Base-by-base conservation (phyloP, 1,140 invertebrate genomes). In the Bombus difficillimus region DNA sequence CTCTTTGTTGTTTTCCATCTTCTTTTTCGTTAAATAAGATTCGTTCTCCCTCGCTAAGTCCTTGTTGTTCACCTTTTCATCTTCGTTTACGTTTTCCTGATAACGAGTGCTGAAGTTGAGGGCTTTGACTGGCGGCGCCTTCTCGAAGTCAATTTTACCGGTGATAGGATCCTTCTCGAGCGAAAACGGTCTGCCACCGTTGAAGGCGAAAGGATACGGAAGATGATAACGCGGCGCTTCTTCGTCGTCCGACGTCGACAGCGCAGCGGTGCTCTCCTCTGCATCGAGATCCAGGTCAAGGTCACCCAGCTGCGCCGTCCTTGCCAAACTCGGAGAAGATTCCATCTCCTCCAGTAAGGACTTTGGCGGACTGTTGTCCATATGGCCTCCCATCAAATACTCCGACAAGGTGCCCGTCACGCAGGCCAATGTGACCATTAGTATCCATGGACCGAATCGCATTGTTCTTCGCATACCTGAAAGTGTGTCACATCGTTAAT, bases 121-220 rank as follows among this genome's bases (percentile, higher is more conserved):
- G 1, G 92, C 93, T 69, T 94, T 93, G 3, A 95, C 73, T 0
- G 94, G 94, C 13, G 95, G 94, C 4, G 94, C 93, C 75, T 95
- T 95, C 72, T 93, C 93, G 69, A 97, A 97, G 86, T 97, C 96
- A 47, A 97, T 95, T 85, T 96, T 95, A 10, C 97, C 97, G 1
- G 97, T 97, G 28, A 97, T 93, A 0, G 97, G 96, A 94, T 97
- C 97, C 87, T 97, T 97, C 64, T 97, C 96, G 1, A 97, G 92
- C 72, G 97, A 97, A 91, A 97, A 97, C 0, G 97, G 97, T 86
- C 97, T 97, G 39, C 97, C 97, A 78, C 97, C 96, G 88, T 97
- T 97, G 89, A 97, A 97, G 18, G 95, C 94, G 81, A 92, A 95
- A 92, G 95, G 85, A 90, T 92, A 91, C 62, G 95, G 92, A 32